A percentile compares a stretch with the other conserved stretches of the same genome.
Evolutionary conservation across 53 echinoderm and acorn worm species (phyloP).

Genomic region (Stichopus horrens): DNA sequence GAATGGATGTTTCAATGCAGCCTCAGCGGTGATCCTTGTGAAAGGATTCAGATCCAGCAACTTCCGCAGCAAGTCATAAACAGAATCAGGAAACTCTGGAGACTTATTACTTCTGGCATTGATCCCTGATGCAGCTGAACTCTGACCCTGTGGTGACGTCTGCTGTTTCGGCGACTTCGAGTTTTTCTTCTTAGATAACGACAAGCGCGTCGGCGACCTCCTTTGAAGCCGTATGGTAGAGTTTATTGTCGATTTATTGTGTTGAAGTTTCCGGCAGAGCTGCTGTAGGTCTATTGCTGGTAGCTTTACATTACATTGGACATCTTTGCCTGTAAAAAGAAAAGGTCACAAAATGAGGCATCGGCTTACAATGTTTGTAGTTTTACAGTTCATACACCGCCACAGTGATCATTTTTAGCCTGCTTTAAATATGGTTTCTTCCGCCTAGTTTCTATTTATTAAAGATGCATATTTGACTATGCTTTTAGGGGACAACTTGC

Average conservation of each 20-base stretch:
- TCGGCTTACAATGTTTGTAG: too few relatives aligned
- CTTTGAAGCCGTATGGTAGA: neutral
- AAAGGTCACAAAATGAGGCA: neutral
- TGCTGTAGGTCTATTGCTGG: slow-evolving; percentile 72
- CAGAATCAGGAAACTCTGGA: slow-evolving; percentile 68
- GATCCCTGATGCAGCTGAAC: neutral
- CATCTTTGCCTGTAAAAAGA: slow-evolving; percentile 55
- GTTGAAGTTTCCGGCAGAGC: slow-evolving; percentile 73
- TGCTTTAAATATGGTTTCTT: too few relatives aligned
- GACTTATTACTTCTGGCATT: neutral
- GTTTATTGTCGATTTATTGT: neutral
- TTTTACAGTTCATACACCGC: too few relatives aligned
- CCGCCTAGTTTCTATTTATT: too few relatives aligned
- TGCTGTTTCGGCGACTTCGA: neutral
- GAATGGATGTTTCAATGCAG: slow-evolving; percentile 85
- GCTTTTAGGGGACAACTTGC: too few relatives aligned
- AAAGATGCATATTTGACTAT: too few relatives aligned
- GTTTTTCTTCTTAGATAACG: neutral
- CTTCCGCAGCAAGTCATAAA: slow-evolving; percentile 67
- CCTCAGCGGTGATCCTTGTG: slow-evolving; percentile 75
- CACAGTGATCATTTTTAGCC: too few relatives aligned
- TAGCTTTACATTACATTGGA: slow-evolving; percentile 67
- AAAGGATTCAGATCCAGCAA: slow-evolving; percentile 81
- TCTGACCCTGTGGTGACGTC: slow-evolving; percentile 19
- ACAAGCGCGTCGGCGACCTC: neutral